Percentiles rank a stretch among this genome's conserved stretches.
phyloP scores from a whole-genome alignment of 2,888 invertebrate species.

The Pristionchus arcanus region DNA sequence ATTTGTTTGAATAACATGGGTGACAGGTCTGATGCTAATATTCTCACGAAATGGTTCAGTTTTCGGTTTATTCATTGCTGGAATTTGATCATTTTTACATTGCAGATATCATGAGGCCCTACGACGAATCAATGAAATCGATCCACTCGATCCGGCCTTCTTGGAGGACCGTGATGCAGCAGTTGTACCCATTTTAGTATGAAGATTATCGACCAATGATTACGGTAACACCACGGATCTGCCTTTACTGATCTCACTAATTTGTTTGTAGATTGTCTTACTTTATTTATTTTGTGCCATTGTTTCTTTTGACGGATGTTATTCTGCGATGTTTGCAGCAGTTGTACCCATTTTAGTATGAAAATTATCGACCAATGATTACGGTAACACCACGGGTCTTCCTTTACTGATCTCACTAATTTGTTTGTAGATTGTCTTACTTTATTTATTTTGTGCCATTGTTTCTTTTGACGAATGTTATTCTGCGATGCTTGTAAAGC shows the following conservation, averaged over 20 bases:
- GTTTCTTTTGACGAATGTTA: background rate
- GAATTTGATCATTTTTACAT: background rate
- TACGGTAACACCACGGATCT: conserved; percentile 3
- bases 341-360: too few species aligned
- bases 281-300: background rate
- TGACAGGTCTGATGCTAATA: background rate
- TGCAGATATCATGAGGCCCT: conserved; percentile 12
- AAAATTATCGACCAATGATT: background rate
- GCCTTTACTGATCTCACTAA: background rate
- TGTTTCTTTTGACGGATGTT: background rate
- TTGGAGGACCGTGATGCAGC: background rate
- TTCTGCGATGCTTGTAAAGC: background rate
- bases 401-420: background rate
- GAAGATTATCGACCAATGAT: background rate
- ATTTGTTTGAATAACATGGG: conserved; percentile 9
- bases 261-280: conserved; percentile 16
- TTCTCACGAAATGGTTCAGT: background rate
- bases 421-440: conserved; percentile 9
- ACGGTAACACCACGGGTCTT: background rate
- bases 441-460: background rate
- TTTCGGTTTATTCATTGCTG: background rate
- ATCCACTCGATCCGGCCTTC: background rate
- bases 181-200: background rate
- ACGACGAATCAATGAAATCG: background rate
- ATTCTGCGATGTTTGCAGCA: background rate